Percentiles rank a stretch among this genome's conserved stretches.
phyloP scores from a whole-genome alignment of 2,113 vertebrate genomes.

The Gymnarchus niloticus region DNA sequence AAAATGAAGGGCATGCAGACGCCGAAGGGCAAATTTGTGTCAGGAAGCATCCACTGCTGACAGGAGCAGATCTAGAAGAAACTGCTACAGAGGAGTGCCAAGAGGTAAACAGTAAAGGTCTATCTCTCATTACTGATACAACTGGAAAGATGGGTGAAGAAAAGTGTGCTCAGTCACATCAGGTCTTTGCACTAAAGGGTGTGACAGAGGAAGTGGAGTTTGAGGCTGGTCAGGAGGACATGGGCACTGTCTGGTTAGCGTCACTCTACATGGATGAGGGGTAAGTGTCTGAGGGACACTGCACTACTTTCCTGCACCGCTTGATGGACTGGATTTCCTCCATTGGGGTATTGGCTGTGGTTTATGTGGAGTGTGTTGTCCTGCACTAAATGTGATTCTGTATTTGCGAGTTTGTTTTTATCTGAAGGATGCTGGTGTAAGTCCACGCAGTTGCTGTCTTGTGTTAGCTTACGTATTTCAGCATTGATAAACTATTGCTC shows the following conservation, averaged over 20 bases:
- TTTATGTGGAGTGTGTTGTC: neutral
- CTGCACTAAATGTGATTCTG: neutral
- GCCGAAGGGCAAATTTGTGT: conserved; percentile 9
- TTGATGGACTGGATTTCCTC: neutral
- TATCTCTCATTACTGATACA: neutral
- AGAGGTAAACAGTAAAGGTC: conserved; percentile 20
- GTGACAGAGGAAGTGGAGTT: conserved; percentile 54
- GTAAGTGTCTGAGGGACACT: conserved; percentile 26
- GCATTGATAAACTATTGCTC: neutral
- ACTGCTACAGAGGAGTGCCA: conserved; percentile 36
- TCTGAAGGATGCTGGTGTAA: neutral
- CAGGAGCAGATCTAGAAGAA: conserved; percentile 44
- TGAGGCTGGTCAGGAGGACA: conserved; percentile 58
- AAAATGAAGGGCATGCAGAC: conserved; percentile 13
- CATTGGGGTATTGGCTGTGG: neutral
- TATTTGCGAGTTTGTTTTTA: neutral
- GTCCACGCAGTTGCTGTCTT: neutral
- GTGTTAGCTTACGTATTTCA: neutral
- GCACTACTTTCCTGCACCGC: conserved; percentile 20
- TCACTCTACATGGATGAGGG: conserved; percentile 61
- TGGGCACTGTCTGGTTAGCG: conserved; percentile 59
- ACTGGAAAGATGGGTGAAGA: neutral
- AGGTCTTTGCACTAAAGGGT: conserved; percentile 13
- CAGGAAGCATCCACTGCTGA: conserved; percentile 28
- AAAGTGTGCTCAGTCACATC: neutral